phyloP scores from a whole-genome alignment of 2,797 vertebrate species.

The Sebastes itinus region DNA sequence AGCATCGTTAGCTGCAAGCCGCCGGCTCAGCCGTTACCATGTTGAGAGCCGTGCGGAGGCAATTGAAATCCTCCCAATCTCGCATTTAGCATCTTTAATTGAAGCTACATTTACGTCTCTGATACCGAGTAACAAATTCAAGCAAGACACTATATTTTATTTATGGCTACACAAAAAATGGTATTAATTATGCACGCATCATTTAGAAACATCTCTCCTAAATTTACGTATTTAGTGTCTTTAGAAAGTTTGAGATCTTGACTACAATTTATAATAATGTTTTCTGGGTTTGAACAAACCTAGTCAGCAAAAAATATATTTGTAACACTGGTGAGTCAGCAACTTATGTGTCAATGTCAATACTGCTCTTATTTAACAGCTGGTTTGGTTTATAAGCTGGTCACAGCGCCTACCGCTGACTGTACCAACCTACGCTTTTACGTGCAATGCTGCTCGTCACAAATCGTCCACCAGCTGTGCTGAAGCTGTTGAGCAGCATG shows the following conservation, averaged over 20 bases:
- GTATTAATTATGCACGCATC: accelerated
- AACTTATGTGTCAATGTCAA: not conserved
- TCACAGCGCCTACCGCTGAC: not conserved
- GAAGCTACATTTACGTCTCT: not conserved
- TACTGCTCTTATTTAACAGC: not conserved
- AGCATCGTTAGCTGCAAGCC: no score
- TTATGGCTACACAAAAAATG: not conserved
- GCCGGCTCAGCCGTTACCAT: no score
- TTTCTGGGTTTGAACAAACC: not conserved
- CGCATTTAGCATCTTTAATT: not conserved
- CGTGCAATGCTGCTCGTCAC: not conserved
- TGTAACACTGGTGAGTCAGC: not conserved
- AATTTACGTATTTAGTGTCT: not conserved
- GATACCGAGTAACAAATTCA: not conserved
- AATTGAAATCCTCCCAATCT: no score
- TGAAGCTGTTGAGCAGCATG: slow-evolving; percentile 2
- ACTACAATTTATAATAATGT: not conserved
- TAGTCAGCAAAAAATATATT: not conserved
- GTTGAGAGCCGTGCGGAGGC: no score
- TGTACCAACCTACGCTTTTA: not conserved
- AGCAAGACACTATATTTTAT: no score
- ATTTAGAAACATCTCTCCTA: not conserved
- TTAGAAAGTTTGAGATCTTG: not conserved
- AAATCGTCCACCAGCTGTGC: slow-evolving; percentile 23
- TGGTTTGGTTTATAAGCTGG: not conserved